Conservation (phyloP, 2,888 invertebrate species). For the Hydrotaea diabolus region DNA sequence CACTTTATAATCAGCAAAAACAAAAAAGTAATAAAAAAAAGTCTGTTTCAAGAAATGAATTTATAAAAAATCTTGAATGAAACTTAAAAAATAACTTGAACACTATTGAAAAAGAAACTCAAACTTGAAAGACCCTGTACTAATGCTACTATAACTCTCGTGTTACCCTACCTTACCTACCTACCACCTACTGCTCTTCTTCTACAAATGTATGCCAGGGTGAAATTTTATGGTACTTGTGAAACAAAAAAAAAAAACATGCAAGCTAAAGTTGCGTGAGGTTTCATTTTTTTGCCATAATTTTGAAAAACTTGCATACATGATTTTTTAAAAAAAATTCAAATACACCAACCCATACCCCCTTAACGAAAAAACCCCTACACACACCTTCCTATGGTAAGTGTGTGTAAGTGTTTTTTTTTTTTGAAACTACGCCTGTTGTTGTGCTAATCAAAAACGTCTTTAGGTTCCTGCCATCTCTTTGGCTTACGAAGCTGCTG, state of each 20-base stretch:
- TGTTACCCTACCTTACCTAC: too few species aligned
- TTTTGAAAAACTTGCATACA: not conserved
- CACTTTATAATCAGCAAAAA: too few species aligned
- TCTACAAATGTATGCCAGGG: not conserved
- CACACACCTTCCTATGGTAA: not conserved
- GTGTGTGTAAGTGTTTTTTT: not conserved
- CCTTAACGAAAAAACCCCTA: not conserved
- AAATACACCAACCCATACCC: not conserved
- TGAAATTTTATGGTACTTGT: not conserved
- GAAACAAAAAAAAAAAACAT: not conserved
- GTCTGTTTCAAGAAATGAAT: too few species aligned
- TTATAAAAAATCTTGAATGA: too few species aligned
- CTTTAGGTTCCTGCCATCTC: slow-evolving; percentile 89
- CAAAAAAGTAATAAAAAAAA: too few species aligned
- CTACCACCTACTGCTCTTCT: not conserved
- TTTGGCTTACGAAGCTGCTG: slow-evolving; percentile 92
- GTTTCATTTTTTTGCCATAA: not conserved
- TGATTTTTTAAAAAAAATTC: not conserved
- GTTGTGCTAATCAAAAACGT: slow-evolving; percentile 1
- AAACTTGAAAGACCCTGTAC: too few species aligned
- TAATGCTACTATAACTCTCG: too few species aligned
- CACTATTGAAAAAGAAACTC: too few species aligned
- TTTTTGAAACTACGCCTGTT: not conserved
- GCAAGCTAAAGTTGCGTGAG: not conserved
- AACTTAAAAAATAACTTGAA: too few species aligned